These are phyloP conservation scores for Meteorus colon DNA, from an alignment of 2,888 invertebrate species.

Conservation along the genomic window DNA sequence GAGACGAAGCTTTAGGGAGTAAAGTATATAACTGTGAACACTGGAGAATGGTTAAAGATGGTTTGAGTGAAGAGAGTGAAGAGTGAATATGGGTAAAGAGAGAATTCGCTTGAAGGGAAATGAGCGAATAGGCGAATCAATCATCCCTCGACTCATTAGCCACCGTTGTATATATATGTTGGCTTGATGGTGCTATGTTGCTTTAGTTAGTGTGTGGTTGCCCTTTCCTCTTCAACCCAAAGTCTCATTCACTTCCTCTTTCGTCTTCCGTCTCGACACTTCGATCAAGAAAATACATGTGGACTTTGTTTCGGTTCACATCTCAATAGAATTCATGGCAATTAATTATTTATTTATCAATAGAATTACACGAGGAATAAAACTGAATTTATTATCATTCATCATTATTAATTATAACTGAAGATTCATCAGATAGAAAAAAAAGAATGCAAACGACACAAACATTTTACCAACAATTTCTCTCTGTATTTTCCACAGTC, in stretches of 20 bases:
- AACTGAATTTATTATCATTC: no score
- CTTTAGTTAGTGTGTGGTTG: constrained; percentile 47
- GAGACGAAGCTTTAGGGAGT: neutral
- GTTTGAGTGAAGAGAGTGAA: constrained; percentile 8
- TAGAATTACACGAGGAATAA: no score
- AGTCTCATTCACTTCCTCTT: constrained; percentile 47
- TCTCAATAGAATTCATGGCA: no score
- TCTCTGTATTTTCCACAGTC: neutral
- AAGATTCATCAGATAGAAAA: no score
- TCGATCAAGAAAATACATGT: constrained; percentile 30
- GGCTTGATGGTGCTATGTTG: neutral
- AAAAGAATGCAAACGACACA: neutral
- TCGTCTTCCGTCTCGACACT: constrained; percentile 45
- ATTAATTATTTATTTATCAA: no score
- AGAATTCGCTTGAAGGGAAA: constrained; percentile 18
- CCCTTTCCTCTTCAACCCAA: constrained; percentile 46
- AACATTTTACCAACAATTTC: neutral
- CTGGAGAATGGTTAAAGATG: neutral
- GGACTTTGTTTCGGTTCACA: neutral
- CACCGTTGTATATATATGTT: constrained; percentile 45
- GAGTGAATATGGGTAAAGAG: neutral
- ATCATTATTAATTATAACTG: no score
- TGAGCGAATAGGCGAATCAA: constrained; percentile 60
- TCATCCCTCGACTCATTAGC: constrained; percentile 72
- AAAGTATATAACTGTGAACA: constrained; percentile 34